Conservation (phyloP, 2,797 vertebrate genomes). For the Manis javanica region DNA sequence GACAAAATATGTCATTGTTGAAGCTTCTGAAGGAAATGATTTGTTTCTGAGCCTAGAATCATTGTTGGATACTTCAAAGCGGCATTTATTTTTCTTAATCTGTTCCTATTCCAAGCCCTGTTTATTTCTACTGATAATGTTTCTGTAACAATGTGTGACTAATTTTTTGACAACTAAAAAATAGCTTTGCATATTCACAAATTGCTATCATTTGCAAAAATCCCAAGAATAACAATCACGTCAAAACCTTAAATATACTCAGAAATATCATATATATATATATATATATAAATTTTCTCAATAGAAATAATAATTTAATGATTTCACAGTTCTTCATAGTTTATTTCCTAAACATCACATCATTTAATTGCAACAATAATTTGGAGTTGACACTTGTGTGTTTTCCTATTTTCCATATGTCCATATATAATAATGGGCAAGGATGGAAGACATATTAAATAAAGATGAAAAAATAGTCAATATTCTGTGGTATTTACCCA, state of each 20-base stretch:
- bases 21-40: constrained; percentile 55
- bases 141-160: background rate
- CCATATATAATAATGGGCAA: background rate
- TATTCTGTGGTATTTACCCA: background rate
- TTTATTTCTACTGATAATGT: constrained; percentile 32
- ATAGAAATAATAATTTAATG: background rate
- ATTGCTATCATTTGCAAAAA: background rate
- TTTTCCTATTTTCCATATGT: background rate
- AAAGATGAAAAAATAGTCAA: background rate
- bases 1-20: constrained; percentile 37
- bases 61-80: constrained; percentile 1
- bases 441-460: background rate
- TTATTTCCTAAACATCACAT: background rate
- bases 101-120: background rate
- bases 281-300: background rate
- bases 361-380: background rate
- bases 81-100: background rate
- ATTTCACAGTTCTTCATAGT: background rate
- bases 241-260: background rate
- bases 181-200: background rate
- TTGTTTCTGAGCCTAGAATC: constrained; percentile 49
- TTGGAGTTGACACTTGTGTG: background rate
- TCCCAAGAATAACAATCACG: background rate
- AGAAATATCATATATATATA: background rate
- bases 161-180: background rate